These are phyloP conservation scores for Grus americana DNA, from an alignment of 2,113 vertebrate species.

Conservation along the genomic window DNA sequence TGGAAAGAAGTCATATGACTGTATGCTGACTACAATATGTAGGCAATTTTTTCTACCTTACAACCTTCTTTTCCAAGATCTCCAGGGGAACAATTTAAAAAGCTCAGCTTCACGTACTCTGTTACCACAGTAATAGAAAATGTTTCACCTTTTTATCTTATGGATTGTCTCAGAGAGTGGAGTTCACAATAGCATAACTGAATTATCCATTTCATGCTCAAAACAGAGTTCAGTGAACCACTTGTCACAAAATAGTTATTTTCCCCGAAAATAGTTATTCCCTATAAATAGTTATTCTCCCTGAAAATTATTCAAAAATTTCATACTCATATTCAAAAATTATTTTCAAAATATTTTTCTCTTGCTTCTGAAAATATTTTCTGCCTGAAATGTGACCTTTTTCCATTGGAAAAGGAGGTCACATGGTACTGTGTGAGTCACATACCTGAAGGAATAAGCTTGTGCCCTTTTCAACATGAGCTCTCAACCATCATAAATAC, in stretches of 20 bases:
- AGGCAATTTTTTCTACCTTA: slow-evolving; percentile 12
- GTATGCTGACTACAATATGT: neutral
- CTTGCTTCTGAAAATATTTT: neutral
- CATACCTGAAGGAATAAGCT: neutral
- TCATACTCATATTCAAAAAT: neutral
- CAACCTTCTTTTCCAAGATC: slow-evolving; percentile 25
- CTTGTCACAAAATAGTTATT: neutral
- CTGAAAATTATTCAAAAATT: neutral
- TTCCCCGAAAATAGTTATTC: neutral
- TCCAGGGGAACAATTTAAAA: neutral
- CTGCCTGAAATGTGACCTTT: neutral
- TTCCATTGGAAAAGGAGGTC: neutral
- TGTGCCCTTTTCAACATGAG: slow-evolving; percentile 8
- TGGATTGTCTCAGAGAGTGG: neutral
- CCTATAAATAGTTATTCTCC: neutral
- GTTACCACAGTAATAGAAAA: neutral
- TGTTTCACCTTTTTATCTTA: neutral
- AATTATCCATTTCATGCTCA: neutral
- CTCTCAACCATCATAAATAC: neutral
- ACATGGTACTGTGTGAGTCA: neutral
- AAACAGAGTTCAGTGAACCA: neutral
- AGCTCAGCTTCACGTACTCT: neutral
- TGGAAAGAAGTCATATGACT: slow-evolving; percentile 5
- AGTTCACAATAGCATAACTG: neutral
- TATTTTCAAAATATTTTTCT: neutral